Evolutionary conservation across 2,888 invertebrate species (phyloP).

Genomic region (Endotricha flammealis): DNA sequence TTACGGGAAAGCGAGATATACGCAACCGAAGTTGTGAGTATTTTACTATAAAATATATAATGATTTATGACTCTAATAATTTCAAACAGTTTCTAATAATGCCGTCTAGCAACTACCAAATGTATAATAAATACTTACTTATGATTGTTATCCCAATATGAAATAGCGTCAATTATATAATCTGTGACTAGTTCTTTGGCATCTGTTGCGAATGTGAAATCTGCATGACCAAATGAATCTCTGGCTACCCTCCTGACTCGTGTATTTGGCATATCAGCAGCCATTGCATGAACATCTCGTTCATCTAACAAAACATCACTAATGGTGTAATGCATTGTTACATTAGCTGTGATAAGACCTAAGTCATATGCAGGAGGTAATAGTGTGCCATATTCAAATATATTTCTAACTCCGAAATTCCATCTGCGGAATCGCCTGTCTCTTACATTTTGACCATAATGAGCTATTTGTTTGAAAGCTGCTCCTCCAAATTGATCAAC

Average conservation of each 20-base stretch:
- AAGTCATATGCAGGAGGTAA: slow-evolving; percentile 46
- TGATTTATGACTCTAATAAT: too few species aligned
- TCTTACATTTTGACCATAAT: slow-evolving; percentile 56
- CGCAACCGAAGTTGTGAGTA: too few species aligned
- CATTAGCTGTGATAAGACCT: slow-evolving; percentile 34
- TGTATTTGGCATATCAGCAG: slow-evolving; percentile 40
- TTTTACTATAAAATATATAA: too few species aligned
- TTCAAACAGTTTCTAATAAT: too few species aligned
- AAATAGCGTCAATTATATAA: slow-evolving; percentile 39
- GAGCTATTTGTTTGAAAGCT: slow-evolving; percentile 51
- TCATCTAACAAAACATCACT: slow-evolving; percentile 42
- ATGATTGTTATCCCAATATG: too few species aligned
- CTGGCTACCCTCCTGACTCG: slow-evolving; percentile 39
- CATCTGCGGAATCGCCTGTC: slow-evolving; percentile 46
- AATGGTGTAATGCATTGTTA: slow-evolving; percentile 50
- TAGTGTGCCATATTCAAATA: slow-evolving; percentile 30
- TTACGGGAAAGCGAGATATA: too few species aligned
- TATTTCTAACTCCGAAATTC: slow-evolving; percentile 39
- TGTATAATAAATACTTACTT: too few species aligned
- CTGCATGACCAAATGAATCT: slow-evolving; percentile 41
- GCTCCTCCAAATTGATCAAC: slow-evolving; percentile 31
- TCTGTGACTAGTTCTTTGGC: slow-evolving; percentile 47
- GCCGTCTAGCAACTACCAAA: too few species aligned
- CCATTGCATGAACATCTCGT: slow-evolving; percentile 49
- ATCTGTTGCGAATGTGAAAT: slow-evolving; percentile 39